Base-by-base conservation (phyloP, 2,888 invertebrate genomes). In the Crocallis elinguaria region DNA sequence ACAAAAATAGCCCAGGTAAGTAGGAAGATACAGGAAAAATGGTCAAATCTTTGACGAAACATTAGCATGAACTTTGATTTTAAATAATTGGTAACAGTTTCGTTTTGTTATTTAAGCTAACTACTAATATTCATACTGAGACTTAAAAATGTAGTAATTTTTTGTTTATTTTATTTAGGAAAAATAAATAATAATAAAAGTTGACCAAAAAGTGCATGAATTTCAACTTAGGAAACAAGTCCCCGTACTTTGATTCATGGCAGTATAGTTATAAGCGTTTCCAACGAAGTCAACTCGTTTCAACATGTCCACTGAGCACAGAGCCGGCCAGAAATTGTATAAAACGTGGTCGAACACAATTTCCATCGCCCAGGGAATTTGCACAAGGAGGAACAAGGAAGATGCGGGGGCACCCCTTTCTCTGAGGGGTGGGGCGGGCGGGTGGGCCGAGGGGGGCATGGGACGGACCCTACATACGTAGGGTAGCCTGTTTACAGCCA, bases 311-410 rank as follows among this genome's bases (percentile, higher is more conserved):
- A 69, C 67, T 64, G 62, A 66, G 49, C 43, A 52, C 50, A 59
- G 57, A 78, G 79, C 78, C 76, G 81, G 82, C 87, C 86, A 88
- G 88, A 89, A 89, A 89, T 90, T 90, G 88, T 91, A 89, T 90
- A 91, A 91, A 91, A 91, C 89, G 90, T 90, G 88, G 89, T 88
- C 81, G 86, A 88, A 84, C 87, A 88, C 88, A 89, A 54, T 89
- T 90, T 90, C 88, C 88, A 90, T 91, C 90, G 90, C 84, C 90
- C 84, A 86, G 90, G 90, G 90, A 91, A 91, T 91, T 90, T 89
- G 90, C 90, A 90, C 88, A 90, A 90, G 90, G 90, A 89, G 90
- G 88, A 85, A 88, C 85, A 85, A 88, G 90, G 90, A 89, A 90
- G 89, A 85, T 78, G 82, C 78, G 80, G 88, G 84, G 81, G 86